Evolutionary conservation across 2,888 invertebrate species (phyloP).

Genomic region (Linyphia triangularis): DNA sequence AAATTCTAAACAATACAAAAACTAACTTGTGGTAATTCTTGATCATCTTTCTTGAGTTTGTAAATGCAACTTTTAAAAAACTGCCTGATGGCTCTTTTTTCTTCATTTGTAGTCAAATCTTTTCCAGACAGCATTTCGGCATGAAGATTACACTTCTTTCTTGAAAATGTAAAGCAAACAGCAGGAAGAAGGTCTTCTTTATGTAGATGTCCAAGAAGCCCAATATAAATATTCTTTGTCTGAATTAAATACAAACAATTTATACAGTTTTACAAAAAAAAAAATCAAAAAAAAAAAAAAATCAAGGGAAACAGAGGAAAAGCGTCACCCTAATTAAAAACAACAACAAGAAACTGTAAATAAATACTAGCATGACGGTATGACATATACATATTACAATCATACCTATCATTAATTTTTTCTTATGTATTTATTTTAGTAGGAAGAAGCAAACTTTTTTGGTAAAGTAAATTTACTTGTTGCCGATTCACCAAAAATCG

Average conservation of each 20-base stretch:
- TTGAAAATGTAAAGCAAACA: constrained; percentile 95
- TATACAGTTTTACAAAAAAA: too few species aligned
- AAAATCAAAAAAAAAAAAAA: too few species aligned
- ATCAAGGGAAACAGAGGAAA: neutral
- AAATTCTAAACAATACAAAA: neutral
- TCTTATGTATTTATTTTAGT: too few species aligned
- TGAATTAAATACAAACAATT: constrained; percentile 7
- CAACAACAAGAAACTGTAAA: too few species aligned
- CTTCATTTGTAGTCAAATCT: constrained; percentile 90
- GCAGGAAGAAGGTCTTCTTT: constrained; percentile 88
- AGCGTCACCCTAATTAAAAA: too few species aligned
- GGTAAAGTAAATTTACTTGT: too few species aligned
- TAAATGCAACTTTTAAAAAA: constrained; percentile 93
- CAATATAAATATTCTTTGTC: constrained; percentile 71
- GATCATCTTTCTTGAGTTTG: constrained; percentile 91
- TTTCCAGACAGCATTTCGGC: constrained; percentile 83
- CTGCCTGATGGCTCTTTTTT: constrained; percentile 89
- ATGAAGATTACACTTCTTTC: constrained; percentile 88
- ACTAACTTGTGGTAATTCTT: constrained; percentile 89
- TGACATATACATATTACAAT: too few species aligned
- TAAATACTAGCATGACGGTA: too few species aligned
- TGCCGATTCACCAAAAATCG: too few species aligned
- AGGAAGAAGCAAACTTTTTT: too few species aligned
- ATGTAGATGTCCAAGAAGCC: constrained; percentile 50
- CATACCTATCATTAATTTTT: too few species aligned